phyloP scores from a whole-genome alignment of 2,113 vertebrate species.

The Eurystomus gularis region DNA sequence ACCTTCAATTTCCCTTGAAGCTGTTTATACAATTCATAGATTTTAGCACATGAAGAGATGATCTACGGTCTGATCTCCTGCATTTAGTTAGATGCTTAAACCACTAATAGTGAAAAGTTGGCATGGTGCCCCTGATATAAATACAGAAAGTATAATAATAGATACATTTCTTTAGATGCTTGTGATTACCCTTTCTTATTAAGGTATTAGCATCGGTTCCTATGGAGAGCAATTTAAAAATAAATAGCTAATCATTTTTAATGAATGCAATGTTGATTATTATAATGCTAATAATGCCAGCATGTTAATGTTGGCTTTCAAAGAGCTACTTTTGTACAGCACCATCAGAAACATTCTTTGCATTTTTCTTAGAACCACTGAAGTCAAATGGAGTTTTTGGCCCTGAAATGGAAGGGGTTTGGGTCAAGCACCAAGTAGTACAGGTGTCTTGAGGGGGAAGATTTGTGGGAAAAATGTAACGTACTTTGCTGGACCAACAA shows the following conservation, averaged over 20 bases:
- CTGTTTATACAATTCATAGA: not conserved
- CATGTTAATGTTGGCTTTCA: not conserved
- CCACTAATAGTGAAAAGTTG: not conserved
- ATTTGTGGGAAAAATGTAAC: not conserved
- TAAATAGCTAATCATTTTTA: slow-evolving; percentile 36
- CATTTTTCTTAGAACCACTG: not conserved
- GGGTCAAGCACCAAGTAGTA: not conserved
- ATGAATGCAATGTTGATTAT: slow-evolving; percentile 46
- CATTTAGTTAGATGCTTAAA: not conserved
- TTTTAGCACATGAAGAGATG: not conserved
- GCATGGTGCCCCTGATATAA: not conserved
- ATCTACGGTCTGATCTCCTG: not conserved
- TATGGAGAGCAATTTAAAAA: slow-evolving; percentile 29
- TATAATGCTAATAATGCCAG: not conserved
- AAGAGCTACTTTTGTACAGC: not conserved
- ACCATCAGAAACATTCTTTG: not conserved
- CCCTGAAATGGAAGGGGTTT: not conserved
- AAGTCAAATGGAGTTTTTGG: not conserved
- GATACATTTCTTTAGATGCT: not conserved
- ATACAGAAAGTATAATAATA: not conserved
- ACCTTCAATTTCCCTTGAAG: not conserved
- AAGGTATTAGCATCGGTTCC: not conserved
- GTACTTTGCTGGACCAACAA: not conserved
- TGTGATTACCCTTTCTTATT: slow-evolving; percentile 8
- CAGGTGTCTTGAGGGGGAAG: not conserved